Percentiles rank a stretch among this genome's conserved stretches.
These are phyloP conservation scores for Drosophila dives DNA, from an alignment of 2,888 invertebrate species.

Conservation along the genomic window DNA sequence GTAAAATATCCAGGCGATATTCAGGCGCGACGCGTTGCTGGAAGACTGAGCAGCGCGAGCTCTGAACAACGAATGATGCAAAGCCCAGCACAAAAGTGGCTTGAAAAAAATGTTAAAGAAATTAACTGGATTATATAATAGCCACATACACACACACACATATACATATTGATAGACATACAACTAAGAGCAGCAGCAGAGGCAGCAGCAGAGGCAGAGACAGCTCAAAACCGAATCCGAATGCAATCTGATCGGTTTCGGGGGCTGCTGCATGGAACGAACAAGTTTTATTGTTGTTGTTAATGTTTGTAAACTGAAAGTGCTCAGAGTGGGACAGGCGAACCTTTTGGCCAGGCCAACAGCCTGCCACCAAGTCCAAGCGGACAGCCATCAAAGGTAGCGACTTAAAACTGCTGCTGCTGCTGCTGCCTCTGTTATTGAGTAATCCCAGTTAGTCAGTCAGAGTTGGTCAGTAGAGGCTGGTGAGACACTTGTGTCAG, in stretches of 20 bases:
- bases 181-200: slow-evolving; percentile 14
- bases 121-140: slow-evolving; percentile 80
- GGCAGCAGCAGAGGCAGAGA: slow-evolving; percentile 20
- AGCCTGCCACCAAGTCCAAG: slow-evolving; percentile 44
- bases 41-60: slow-evolving; percentile 66
- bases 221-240: slow-evolving; percentile 49
- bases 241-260: slow-evolving; percentile 75
- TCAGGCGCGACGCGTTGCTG: slow-evolving; percentile 54
- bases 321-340: slow-evolving; percentile 47
- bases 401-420: slow-evolving; percentile 11
- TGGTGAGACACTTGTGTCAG: slow-evolving; percentile 28
- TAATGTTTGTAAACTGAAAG: slow-evolving; percentile 67
- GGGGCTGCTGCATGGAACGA: slow-evolving; percentile 57
- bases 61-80: slow-evolving; percentile 72
- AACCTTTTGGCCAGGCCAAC: slow-evolving; percentile 65
- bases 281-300: slow-evolving; percentile 65
- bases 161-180: slow-evolving; percentile 16
- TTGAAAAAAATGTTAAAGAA: slow-evolving; percentile 75
- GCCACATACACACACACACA: slow-evolving; percentile 32
- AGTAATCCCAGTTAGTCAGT: slow-evolving; percentile 60
- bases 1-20: slow-evolving; percentile 18
- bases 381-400: slow-evolving; percentile 70
- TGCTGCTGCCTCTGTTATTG: slow-evolving; percentile 40
- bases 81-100: slow-evolving; percentile 56
- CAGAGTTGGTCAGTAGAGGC: slow-evolving; percentile 29